phyloP scores from a whole-genome alignment of 2,113 vertebrate genomes.

The Oreocharis arfaki region DNA sequence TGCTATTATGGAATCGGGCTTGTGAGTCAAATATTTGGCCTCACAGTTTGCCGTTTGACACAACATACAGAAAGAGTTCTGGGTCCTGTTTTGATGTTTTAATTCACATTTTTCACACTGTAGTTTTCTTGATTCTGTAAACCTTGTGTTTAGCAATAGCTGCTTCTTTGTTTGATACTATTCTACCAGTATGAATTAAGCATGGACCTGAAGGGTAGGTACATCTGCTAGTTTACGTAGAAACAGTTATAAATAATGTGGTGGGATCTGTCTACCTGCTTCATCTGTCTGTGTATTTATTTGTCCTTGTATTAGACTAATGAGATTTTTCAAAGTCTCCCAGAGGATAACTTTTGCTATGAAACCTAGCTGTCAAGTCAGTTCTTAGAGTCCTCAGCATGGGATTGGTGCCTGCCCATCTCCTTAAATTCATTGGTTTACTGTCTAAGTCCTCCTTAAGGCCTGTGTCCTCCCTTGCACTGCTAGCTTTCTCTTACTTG shows the following conservation, averaged over 20 bases:
- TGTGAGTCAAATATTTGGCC: not conserved
- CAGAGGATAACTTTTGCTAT: not conserved
- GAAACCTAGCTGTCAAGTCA: not conserved
- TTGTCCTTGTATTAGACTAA: not conserved
- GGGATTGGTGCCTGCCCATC: not conserved
- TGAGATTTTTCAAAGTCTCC: not conserved
- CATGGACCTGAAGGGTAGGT: not conserved
- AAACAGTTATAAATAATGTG: not conserved
- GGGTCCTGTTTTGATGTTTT: not conserved
- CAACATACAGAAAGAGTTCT: not conserved
- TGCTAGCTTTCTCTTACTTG: not conserved
- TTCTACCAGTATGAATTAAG: not conserved
- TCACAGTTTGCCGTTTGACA: not conserved
- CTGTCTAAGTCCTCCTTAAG: not conserved
- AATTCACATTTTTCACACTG: not conserved
- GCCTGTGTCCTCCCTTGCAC: not conserved
- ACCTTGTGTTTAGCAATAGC: not conserved
- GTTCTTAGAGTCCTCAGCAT: not conserved
- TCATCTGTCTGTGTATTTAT: not conserved
- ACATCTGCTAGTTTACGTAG: not conserved
- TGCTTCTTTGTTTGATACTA: not conserved
- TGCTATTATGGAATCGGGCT: not conserved
- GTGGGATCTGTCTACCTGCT: not conserved
- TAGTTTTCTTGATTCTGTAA: not conserved
- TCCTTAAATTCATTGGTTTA: not conserved